These are phyloP conservation scores for Sprattus sprattus DNA, from an alignment of 2,113 vertebrate genomes.

Conservation along the genomic window DNA sequence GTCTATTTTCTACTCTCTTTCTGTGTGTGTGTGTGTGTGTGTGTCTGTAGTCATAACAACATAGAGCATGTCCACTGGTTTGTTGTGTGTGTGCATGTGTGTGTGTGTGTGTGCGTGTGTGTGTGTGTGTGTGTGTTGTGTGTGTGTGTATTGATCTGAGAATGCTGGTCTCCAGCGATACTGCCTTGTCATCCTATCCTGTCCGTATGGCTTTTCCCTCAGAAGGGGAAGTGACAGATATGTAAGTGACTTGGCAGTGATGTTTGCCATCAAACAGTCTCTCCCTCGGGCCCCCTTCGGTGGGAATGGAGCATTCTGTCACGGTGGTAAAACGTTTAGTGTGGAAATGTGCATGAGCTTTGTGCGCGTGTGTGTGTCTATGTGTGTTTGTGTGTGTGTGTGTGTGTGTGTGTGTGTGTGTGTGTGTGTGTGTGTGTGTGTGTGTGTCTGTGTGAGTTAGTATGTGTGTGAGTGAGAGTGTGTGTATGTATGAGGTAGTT, in stretches of 20 bases:
- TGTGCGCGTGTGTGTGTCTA: slow-evolving; percentile 24
- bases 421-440: slow-evolving; percentile 7
- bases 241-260: slow-evolving; percentile 34
- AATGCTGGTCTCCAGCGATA: slow-evolving; percentile 32
- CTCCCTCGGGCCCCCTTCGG: slow-evolving; percentile 40
- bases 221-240: slow-evolving; percentile 44
- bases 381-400: slow-evolving; percentile 22
- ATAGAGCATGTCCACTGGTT: background rate
- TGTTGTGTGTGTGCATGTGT: background rate
- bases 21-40: slow-evolving; percentile 15
- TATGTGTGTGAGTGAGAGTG: background rate
- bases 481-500: background rate
- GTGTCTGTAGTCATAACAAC: background rate
- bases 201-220: slow-evolving; percentile 3
- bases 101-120: background rate
- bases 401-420: slow-evolving; percentile 9
- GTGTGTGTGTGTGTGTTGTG: background rate
- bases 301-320: slow-evolving; percentile 34
- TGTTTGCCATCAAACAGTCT: slow-evolving; percentile 32
- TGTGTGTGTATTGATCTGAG: slow-evolving; percentile 36
- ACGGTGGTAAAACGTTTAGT: slow-evolving; percentile 29
- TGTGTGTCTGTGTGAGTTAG: background rate
- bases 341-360: slow-evolving; percentile 16
- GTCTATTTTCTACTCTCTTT: background rate
- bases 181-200: slow-evolving; percentile 39